These are phyloP conservation scores for Cryptoblepharus egeriae DNA, from an alignment of 2,797 vertebrate species.

Conservation along the genomic window DNA sequence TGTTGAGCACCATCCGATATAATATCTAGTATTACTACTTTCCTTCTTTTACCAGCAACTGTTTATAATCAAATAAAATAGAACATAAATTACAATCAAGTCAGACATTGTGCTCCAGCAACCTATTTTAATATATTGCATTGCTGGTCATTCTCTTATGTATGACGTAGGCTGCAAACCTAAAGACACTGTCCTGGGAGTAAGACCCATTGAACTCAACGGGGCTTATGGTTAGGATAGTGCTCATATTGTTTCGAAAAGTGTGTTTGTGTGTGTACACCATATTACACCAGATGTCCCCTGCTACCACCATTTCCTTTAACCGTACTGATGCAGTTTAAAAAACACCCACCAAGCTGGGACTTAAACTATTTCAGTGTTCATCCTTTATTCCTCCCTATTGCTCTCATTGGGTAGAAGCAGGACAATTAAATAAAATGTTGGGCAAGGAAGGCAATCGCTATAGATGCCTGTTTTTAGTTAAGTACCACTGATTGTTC, in stretches of 20 bases:
- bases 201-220: no score
- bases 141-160: not conserved
- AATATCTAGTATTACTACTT: no score
- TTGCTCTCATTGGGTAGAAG: not conserved
- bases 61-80: no score
- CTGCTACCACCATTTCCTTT: not conserved
- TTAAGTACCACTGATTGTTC: constrained; percentile 6
- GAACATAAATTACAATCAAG: no score
- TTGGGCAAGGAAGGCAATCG: not conserved
- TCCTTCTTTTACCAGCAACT: no score
- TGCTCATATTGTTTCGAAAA: not conserved
- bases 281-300: not conserved
- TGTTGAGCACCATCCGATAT: no score
- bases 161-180: no score
- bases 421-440: not conserved
- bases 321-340: not conserved
- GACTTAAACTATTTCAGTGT: constrained; percentile 6
- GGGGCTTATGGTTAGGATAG: no score
- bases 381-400: constrained; percentile 23
- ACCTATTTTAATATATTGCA: no score
- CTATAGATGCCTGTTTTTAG: not conserved
- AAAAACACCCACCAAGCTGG: not conserved
- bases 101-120: no score
- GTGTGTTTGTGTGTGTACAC: not conserved
- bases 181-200: no score